Evolutionary conservation across 2,888 invertebrate species (phyloP).

Genomic region (Cordilura impudica): DNA sequence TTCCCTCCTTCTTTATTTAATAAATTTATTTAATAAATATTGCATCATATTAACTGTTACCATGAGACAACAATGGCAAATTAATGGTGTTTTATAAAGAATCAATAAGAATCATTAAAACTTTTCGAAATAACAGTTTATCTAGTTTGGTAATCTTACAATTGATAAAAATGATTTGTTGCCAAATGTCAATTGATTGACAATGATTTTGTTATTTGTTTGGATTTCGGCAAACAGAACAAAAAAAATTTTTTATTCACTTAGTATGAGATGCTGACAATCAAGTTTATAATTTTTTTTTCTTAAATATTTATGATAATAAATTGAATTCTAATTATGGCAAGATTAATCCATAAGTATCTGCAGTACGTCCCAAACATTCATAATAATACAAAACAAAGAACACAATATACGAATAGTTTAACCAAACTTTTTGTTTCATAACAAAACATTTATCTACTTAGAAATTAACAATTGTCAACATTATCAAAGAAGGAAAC

Average conservation of each 20-base stretch:
- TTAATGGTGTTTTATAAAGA: neutral
- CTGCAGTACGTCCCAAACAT: slow-evolving; percentile 18
- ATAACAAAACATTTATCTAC: too few species aligned
- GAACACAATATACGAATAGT: neutral
- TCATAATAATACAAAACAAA: neutral
- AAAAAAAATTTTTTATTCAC: neutral
- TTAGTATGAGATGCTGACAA: slow-evolving; percentile 8
- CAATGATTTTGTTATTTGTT: neutral
- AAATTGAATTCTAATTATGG: slow-evolving; percentile 15
- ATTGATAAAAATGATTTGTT: slow-evolving; percentile 2
- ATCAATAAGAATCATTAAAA: neutral
- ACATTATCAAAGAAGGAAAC: too few species aligned
- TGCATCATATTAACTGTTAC: neutral
- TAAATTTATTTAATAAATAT: neutral
- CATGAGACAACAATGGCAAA: neutral
- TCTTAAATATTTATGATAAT: neutral
- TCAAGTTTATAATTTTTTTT: neutral
- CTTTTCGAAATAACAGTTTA: neutral
- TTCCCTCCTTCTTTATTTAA: neutral
- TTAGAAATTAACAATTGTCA: too few species aligned
- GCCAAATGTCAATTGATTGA: neutral
- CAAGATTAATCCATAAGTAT: slow-evolving; percentile 9
- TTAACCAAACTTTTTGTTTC: slow-evolving; percentile 7
- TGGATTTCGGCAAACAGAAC: slow-evolving; percentile 10
- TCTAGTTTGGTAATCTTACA: neutral